Evolutionary conservation across 2,888 invertebrate genomes (phyloP), one percentile per base, ranked within the genome.

Genomic region (Hedya salicella): DNA sequence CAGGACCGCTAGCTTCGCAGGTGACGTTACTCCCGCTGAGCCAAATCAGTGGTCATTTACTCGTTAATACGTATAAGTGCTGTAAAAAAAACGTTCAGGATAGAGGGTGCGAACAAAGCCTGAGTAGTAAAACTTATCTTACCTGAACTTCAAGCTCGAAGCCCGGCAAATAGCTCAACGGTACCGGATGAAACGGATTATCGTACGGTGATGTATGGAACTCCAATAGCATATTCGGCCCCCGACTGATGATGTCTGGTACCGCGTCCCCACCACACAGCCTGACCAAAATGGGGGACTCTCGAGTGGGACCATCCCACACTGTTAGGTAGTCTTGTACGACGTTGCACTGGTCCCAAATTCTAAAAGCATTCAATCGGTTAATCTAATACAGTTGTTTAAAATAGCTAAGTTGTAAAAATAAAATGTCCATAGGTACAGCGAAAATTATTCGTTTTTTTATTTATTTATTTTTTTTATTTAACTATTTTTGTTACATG

Each of bases 91-190:
- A n/a, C n/a, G n/a, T n/a, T n/a, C n/a, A n/a, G n/a, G n/a, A n/a
- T n/a, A n/a, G n/a, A n/a, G n/a, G n/a, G n/a, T n/a, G n/a, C n/a
- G n/a, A n/a, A n/a, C n/a, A n/a, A n/a, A n/a, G n/a, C n/a, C n/a
- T n/a, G n/a, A n/a, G n/a, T n/a, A n/a, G n/a, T n/a, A n/a, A n/a
- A n/a, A 36, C 9, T 50, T 57, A 73, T 49, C 83, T 88, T 83
- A 96, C 96, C 93, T 96, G 95, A 67, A 96, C 95, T 90, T 96
- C 96, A 54, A 97, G 92, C 81, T 97, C 96, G 78, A 97, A 96
- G 71, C 96, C 96, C 1, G 96, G 96, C 68, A 96, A 88, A 83
- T 96, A 96, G 73, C 95, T 96, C 77, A 96, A 87, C 8, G 96
- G 96, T 11, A 95, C 94, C 1, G 96, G 96, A 86, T 96, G 96